Percentiles rank a stretch among this genome's conserved stretches.
phyloP scores from a whole-genome alignment of 1,140 invertebrate species.

The Prorops nasuta region DNA sequence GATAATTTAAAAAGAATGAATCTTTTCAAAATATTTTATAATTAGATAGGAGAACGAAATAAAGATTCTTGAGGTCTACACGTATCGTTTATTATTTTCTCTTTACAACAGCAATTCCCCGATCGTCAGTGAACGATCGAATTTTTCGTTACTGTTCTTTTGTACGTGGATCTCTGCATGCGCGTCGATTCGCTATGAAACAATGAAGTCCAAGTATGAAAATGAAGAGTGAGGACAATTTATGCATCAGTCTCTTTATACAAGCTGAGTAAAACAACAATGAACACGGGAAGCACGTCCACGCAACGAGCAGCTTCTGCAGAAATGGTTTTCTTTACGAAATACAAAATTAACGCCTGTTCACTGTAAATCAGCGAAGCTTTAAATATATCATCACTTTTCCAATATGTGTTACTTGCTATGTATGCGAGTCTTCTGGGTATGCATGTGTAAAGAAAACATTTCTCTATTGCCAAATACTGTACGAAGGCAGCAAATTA shows the following conservation, averaged over 20 bases:
- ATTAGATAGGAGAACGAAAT: too few species aligned
- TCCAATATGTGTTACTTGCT: too few species aligned
- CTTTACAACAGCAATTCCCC: conserved; percentile 25
- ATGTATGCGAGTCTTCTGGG: too few species aligned
- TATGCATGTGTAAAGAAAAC: too few species aligned
- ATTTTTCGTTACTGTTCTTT: conserved; percentile 6
- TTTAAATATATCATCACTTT: too few species aligned
- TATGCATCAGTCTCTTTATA: conserved; percentile 40
- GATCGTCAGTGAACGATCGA: conserved; percentile 7
- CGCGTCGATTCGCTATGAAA: conserved; percentile 12
- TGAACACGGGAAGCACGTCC: conserved; percentile 22
- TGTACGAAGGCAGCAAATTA: neutral
- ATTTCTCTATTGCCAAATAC: too few species aligned
- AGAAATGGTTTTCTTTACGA: too few species aligned
- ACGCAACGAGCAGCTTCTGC: conserved; percentile 5
- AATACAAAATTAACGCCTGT: too few species aligned
- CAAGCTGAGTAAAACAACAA: conserved; percentile 38
- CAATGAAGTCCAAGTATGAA: conserved; percentile 11
- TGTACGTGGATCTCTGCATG: conserved; percentile 16
- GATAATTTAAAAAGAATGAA: too few species aligned
- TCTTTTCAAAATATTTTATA: too few species aligned
- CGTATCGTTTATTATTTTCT: conserved; percentile 32
- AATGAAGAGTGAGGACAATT: conserved; percentile 12
- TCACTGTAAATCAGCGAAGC: too few species aligned
- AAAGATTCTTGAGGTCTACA: conserved; percentile 20